A percentile compares a stretch with the other conserved stretches of the same genome.
These are phyloP conservation scores for Nezara viridula DNA, from an alignment of 2,888 invertebrate genomes.

Conservation along the genomic window DNA sequence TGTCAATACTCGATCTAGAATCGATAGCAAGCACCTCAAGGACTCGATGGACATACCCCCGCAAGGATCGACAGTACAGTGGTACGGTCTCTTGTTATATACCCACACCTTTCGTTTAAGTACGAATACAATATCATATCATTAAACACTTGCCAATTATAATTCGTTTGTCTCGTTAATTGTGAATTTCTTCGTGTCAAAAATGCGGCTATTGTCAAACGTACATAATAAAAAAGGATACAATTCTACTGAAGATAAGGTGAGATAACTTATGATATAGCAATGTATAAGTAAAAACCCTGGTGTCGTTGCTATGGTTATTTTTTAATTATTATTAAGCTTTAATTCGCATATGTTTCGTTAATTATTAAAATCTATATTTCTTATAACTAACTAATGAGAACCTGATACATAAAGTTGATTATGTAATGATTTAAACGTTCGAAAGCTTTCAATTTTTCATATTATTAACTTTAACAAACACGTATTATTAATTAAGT, in stretches of 20 bases:
- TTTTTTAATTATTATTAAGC: neutral
- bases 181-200: neutral
- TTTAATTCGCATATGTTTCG: neutral
- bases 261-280: neutral
- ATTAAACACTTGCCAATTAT: neutral
- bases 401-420: neutral
- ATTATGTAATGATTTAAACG: neutral
- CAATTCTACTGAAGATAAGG: constrained; percentile 10
- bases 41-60: neutral
- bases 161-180: neutral
- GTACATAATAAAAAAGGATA: constrained; percentile 9
- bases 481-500: too few relatives aligned
- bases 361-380: neutral
- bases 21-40: neutral
- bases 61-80: neutral
- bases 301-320: neutral
- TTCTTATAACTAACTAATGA: neutral
- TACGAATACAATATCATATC: neutral
- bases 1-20: neutral
- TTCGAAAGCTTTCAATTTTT: too few relatives aligned
- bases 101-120: neutral
- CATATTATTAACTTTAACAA: too few relatives aligned
- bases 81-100: neutral
- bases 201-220: constrained; percentile 32
- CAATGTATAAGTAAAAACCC: neutral